These are phyloP conservation scores for Neotragus pygmaeus DNA, from an alignment of 2,113 vertebrate species.

Conservation along the genomic window DNA sequence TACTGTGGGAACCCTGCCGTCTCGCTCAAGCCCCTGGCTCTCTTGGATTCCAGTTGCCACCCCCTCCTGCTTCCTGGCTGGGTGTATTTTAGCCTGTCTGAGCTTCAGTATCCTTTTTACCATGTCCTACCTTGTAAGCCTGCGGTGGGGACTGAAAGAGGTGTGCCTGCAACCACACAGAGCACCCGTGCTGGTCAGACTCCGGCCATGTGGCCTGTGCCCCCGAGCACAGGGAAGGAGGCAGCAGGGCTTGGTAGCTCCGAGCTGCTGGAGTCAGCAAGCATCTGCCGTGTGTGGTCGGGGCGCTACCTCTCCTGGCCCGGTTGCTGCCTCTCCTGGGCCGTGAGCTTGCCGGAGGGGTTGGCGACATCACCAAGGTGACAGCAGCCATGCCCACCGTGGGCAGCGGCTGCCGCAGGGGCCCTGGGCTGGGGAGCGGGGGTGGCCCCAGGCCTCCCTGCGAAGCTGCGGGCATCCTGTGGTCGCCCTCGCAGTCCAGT, in stretches of 20 bases:
- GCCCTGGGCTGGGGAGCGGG: background rate
- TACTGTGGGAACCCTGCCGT: background rate
- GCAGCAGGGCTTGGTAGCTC: background rate
- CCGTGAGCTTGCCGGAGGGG: background rate
- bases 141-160: background rate
- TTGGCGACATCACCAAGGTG: background rate
- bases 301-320: background rate
- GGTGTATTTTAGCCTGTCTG: background rate
- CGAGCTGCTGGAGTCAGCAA: background rate
- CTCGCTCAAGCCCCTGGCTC: background rate
- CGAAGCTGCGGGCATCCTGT: background rate
- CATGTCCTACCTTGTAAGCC: background rate
- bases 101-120: background rate
- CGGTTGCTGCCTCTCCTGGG: background rate
- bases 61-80: background rate
- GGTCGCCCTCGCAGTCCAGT: background rate
- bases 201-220: background rate
- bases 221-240: background rate
- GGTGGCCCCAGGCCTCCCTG: background rate
- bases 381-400: background rate
- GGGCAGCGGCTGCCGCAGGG: background rate
- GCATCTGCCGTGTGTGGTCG: background rate
- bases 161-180: rapidly evolving
- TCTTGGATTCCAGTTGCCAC: background rate
- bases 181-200: background rate